A percentile compares a stretch with the other conserved stretches of the same genome.
These are phyloP conservation scores for Mustelus asterias DNA, from an alignment of 2,113 vertebrate species.

Conservation along the genomic window DNA sequence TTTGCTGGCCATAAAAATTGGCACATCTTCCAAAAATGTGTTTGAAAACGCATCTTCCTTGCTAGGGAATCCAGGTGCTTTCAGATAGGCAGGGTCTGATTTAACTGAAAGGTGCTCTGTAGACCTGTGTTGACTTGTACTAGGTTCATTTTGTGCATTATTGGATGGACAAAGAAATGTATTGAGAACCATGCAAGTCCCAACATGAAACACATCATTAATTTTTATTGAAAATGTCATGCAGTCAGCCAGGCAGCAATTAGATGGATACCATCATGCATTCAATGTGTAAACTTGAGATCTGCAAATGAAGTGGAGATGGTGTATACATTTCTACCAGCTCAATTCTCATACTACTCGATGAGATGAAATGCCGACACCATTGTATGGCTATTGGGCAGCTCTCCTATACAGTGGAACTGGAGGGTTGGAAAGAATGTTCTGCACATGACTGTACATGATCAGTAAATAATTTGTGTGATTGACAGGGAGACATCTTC, in stretches of 20 bases:
- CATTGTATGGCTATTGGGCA: background rate
- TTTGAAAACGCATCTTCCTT: background rate
- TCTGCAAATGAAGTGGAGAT: background rate
- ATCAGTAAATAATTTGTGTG: background rate
- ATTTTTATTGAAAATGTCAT: background rate
- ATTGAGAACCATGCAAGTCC: background rate
- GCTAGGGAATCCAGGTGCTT: background rate
- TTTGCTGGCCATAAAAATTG: background rate
- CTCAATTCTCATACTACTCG: background rate
- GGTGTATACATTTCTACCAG: background rate
- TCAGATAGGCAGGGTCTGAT: background rate
- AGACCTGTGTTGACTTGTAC: background rate
- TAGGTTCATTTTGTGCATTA: background rate
- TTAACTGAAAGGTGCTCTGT: background rate
- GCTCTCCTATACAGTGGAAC: background rate
- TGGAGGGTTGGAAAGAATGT: background rate
- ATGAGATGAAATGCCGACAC: background rate
- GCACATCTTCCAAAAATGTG: background rate
- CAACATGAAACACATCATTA: slow-evolving; percentile 20
- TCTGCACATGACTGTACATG: background rate
- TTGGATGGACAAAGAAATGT: background rate
- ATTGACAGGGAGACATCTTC: background rate
- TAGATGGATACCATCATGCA: background rate
- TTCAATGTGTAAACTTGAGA: background rate
- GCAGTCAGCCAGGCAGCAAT: background rate